Conservation (phyloP, 2,888 invertebrate species). For the Leptarthrus brevirostris region DNA sequence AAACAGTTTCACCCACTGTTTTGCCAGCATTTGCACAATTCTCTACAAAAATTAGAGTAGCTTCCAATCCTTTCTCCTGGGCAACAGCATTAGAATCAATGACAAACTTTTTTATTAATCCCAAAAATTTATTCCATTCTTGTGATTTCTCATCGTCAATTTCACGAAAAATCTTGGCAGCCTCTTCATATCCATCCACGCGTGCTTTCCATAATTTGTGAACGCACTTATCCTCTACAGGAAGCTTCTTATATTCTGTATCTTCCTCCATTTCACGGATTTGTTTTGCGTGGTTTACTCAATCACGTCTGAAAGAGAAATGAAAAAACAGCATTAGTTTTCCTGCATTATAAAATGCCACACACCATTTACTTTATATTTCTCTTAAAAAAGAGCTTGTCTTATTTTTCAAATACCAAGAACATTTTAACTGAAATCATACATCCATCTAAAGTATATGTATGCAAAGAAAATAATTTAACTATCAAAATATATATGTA, state of each 20-base stretch:
- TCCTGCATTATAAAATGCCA: background rate
- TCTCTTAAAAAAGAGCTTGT: too few species aligned
- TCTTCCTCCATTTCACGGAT: slow-evolving; percentile 78
- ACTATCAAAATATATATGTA: slow-evolving; percentile 31
- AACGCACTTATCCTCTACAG: slow-evolving; percentile 89
- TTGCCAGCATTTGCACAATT: slow-evolving; percentile 89
- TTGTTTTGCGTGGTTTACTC: slow-evolving; percentile 11
- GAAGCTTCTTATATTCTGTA: slow-evolving; percentile 86
- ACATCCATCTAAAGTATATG: too few species aligned
- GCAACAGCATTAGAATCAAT: slow-evolving; percentile 93
- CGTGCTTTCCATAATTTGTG: slow-evolving; percentile 98
- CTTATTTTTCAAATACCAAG: too few species aligned
- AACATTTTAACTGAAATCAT: too few species aligned
- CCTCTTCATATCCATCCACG: slow-evolving; percentile 93
- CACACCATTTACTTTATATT: background rate
- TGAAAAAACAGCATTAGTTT: background rate
- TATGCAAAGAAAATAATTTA: background rate
- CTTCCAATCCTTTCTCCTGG: slow-evolving; percentile 95
- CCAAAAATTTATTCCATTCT: slow-evolving; percentile 92
- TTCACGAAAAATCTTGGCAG: slow-evolving; percentile 86
- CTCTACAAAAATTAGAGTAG: slow-evolving; percentile 89
- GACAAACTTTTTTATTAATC: slow-evolving; percentile 94
- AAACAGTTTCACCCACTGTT: slow-evolving; percentile 89
- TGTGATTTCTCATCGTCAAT: slow-evolving; percentile 93
- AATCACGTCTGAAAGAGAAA: slow-evolving; percentile 48